These are phyloP conservation scores for Ovis aries DNA, from an alignment of 2,113 vertebrate genomes.

Conservation along the genomic window ARS-UI_Ramb_v3.0 NC_056062.1:55416001-55416500, in stretches of 20 bases:
- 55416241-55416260: not conserved
- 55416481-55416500: not conserved
- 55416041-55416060: not conserved
- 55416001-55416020: not conserved
- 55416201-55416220: not conserved
- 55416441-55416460: not conserved
- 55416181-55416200: not conserved
- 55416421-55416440: not conserved
- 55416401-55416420: not conserved
- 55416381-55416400: not conserved
- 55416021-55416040: not conserved
- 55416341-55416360: not conserved
- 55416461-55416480: not conserved
- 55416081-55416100: not conserved
- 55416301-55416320: not conserved
- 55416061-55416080: not conserved
- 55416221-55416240: not conserved
- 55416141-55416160: not conserved
- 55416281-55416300: not conserved
- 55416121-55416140: not conserved
- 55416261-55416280: not conserved
- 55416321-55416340: not conserved
- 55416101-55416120: not conserved
- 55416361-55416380: not conserved
- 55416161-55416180: not conserved